Base-by-base conservation (phyloP, 2,888 invertebrate genomes). In the Hecatera dysodea region DNA sequence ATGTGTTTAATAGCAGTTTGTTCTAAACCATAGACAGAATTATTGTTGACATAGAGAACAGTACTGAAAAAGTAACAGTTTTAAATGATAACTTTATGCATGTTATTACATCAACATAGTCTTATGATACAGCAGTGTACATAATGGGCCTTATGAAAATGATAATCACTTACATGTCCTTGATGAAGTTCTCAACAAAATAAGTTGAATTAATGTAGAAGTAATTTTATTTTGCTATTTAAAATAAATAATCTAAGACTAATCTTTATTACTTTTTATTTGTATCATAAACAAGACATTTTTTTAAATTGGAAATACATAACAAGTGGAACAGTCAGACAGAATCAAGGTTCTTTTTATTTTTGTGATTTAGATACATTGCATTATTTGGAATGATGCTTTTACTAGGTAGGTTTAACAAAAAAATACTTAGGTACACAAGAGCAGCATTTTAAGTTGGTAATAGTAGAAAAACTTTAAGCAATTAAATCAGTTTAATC, bases 161-260 rank as follows among this genome's bases (percentile, higher is more conserved):
- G 65, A 77, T 82, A 83, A 86, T 84, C 81, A 86, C 53, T 65
- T 68, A 71, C n/a, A 78, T 84, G 77, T 82, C 83, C 76, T 80
- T 46, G 65, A 78, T 77, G 72, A 81, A 67, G 69, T 70, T 55
- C 74, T 74, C 72, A 70, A 82, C 59, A 75, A 72, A 57, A 67
- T 79, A 73, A 71, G 75, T 83, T 82, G 63, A 75, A 55, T 24
- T 67, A 72, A 79, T 82, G 75, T 86, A 87, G 85, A 85, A 83
- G 80, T 88, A 85, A 85, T 84, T 80, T 87, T 86, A 88, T 87
- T 88, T 87, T 88, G 80, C 79, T 87, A 88, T 86, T 87, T 85
- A 84, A 83, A 89, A 87, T 89, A 90, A 87, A 89, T 88, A 85
- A 75, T 81, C 50, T 86, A 86, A 87, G 82, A 74, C 67, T 63